These are phyloP conservation scores for Limanda limanda DNA, from an alignment of 2,113 vertebrate genomes.

Conservation along the genomic window DNA sequence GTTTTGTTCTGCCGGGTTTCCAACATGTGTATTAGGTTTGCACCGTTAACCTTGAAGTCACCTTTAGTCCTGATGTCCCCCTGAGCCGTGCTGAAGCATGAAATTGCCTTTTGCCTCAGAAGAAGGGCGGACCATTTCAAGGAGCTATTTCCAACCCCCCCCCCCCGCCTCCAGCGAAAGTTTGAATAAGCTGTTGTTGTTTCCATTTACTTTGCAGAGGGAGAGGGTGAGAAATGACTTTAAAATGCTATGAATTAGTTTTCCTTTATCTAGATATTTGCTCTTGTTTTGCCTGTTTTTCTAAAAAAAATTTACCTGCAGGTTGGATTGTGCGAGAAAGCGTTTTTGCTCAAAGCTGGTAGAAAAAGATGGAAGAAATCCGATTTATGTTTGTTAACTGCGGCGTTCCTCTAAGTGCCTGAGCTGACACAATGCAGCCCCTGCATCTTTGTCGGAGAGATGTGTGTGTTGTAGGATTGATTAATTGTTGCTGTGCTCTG, in stretches of 20 bases:
- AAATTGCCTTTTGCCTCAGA: slow-evolving; percentile 75
- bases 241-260: slow-evolving; percentile 27
- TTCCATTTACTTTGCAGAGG: slow-evolving; percentile 41
- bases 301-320: neutral
- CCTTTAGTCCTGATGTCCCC: slow-evolving; percentile 56
- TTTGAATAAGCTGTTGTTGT: slow-evolving; percentile 21
- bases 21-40: slow-evolving; percentile 50
- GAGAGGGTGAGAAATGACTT: slow-evolving; percentile 27
- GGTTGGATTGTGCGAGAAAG: neutral
- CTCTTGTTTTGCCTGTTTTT: neutral
- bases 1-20: slow-evolving; percentile 44
- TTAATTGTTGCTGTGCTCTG: slow-evolving; percentile 44
- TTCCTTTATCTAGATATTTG: slow-evolving; percentile 23
- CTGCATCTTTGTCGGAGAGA: slow-evolving; percentile 11
- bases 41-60: slow-evolving; percentile 72
- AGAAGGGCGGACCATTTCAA: slow-evolving; percentile 60
- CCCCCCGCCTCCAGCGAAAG: slow-evolving; percentile 27
- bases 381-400: slow-evolving; percentile 39
- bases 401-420: slow-evolving; percentile 10
- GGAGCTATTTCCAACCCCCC: slow-evolving; percentile 30
- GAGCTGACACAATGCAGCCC: slow-evolving; percentile 18
- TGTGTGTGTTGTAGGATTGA: slow-evolving; percentile 31
- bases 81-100: slow-evolving; percentile 69
- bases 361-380: slow-evolving; percentile 6
- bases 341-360: neutral